Evolutionary conservation across 2,888 invertebrate genomes (phyloP).

Genomic region (Monopis laevigella): DNA sequence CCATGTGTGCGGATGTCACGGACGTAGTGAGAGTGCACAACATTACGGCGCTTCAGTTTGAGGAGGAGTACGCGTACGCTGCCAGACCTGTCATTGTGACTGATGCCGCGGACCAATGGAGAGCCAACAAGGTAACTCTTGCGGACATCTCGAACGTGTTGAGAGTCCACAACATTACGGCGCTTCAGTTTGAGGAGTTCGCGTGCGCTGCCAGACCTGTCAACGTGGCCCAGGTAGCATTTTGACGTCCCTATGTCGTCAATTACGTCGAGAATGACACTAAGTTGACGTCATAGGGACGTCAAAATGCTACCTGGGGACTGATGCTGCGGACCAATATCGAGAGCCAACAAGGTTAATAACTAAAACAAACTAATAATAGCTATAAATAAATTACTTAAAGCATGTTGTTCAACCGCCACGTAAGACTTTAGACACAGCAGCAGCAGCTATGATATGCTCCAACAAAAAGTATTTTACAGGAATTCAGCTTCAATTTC

Average conservation of each 20-base stretch:
- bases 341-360: too few relatives aligned
- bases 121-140: constrained; percentile 67
- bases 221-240: constrained; percentile 84
- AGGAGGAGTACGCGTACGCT: constrained; percentile 77
- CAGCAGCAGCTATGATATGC: too few relatives aligned
- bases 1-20: constrained; percentile 74
- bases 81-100: constrained; percentile 85
- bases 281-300: too few relatives aligned
- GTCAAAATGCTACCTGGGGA: too few relatives aligned
- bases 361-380: too few relatives aligned
- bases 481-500: constrained; percentile 83
- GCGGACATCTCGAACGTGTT: constrained; percentile 69
- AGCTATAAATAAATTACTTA: too few relatives aligned
- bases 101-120: constrained; percentile 86
- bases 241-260: too few relatives aligned
- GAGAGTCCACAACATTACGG: constrained; percentile 72
- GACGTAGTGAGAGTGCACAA: constrained; percentile 72
- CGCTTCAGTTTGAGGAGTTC: constrained; percentile 77
- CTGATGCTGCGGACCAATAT: too few relatives aligned
- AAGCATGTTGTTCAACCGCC: too few relatives aligned
- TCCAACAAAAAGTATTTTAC: too few relatives aligned
- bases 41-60: constrained; percentile 75
- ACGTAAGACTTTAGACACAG: too few relatives aligned
- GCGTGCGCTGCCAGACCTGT: constrained; percentile 85
- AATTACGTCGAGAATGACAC: too few relatives aligned